These are phyloP conservation scores for Drosophila bocqueti DNA, from an alignment of 1,140 invertebrate species.

Conservation along the genomic window DNA sequence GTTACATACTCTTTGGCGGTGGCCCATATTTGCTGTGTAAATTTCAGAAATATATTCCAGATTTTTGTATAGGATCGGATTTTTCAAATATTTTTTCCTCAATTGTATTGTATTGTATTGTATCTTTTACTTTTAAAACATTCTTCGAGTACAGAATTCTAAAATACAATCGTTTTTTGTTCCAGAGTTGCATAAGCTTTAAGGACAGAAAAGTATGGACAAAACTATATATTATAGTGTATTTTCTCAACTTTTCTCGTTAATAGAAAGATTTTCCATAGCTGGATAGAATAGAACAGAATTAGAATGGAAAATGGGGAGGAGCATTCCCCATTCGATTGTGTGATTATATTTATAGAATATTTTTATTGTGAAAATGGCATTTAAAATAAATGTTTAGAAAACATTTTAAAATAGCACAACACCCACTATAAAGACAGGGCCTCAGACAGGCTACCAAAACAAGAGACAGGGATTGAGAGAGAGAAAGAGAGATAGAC, in stretches of 20 bases:
- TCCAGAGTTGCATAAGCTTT: no score
- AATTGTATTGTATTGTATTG: background rate
- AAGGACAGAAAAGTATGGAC: no score
- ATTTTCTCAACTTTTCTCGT: background rate
- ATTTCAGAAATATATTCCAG: background rate
- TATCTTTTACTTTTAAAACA: background rate
- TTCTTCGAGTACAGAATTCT: no score
- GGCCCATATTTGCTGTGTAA: background rate
- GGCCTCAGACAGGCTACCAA: constrained; percentile 15
- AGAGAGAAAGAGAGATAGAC: constrained; percentile 18
- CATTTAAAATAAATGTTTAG: constrained; percentile 67
- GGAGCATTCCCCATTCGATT: constrained; percentile 1
- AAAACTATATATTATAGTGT: no score
- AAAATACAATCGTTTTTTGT: no score
- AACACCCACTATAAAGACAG: constrained; percentile 19
- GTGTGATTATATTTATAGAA: constrained; percentile 38
- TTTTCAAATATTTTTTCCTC: background rate
- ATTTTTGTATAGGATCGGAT: background rate
- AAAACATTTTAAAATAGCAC: constrained; percentile 64
- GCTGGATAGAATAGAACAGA: background rate
- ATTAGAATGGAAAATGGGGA: background rate
- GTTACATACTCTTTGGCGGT: background rate
- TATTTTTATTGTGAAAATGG: constrained; percentile 62
- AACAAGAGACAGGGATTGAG: constrained; percentile 13
- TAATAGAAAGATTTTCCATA: background rate